These are phyloP conservation scores for Protula sp. DNA, from an alignment of 2,888 invertebrate species.

Conservation along the genomic window DNA sequence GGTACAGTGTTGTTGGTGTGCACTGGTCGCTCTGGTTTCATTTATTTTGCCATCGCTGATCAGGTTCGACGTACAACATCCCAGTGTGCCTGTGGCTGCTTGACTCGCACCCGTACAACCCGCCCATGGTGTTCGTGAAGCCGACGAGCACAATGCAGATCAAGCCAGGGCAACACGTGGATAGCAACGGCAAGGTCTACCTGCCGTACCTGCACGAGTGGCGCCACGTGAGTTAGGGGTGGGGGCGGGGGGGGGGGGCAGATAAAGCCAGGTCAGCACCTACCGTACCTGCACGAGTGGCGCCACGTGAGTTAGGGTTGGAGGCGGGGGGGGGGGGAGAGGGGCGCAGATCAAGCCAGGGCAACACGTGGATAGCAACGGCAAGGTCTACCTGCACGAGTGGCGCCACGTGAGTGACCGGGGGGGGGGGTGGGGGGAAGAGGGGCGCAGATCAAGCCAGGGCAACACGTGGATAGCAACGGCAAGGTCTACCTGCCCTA, in stretches of 20 bases:
- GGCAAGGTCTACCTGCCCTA: constrained; percentile 96
- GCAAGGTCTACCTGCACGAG: constrained; percentile 91
- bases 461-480: constrained; percentile 87
- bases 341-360: constrained; percentile 93
- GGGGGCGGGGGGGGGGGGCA: too few relatives aligned
- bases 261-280: not conserved
- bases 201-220: constrained; percentile 95
- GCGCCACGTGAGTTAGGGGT: constrained; percentile 54
- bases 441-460: constrained; percentile 90
- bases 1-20: too few relatives aligned
- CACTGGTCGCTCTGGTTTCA: too few relatives aligned
- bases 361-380: constrained; percentile 87
- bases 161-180: constrained; percentile 88
- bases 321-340: too few relatives aligned
- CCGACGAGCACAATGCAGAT: constrained; percentile 94
- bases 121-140: constrained; percentile 81
- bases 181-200: constrained; percentile 91
- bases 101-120: constrained; percentile 94
- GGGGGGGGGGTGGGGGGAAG: too few relatives aligned
- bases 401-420: constrained; percentile 63
- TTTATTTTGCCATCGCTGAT: too few relatives aligned
- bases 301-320: not conserved
- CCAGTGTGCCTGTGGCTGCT: constrained; percentile 93
- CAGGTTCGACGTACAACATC: constrained; percentile 82
- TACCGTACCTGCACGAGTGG: not conserved